Evolutionary conservation across 1,140 invertebrate genomes (phyloP).

Genomic region (Batillaria attramentaria): DNA sequence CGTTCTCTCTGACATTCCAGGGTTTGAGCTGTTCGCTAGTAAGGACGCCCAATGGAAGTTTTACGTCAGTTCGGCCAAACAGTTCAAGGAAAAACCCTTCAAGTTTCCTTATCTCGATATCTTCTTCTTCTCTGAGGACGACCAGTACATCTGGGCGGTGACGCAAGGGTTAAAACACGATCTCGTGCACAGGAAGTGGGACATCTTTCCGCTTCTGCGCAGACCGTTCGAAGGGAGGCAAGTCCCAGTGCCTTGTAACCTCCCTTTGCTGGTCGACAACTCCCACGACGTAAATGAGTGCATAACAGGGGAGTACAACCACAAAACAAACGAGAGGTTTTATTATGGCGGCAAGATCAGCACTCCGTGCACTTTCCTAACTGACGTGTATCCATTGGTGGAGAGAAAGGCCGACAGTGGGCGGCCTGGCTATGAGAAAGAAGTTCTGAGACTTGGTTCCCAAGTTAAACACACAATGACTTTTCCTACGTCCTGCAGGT

Average conservation of each 20-base stretch:
- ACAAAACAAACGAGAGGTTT: constrained; percentile 44
- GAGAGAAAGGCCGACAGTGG: neutral
- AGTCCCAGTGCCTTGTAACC: constrained; percentile 56
- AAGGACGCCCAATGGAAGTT: constrained; percentile 58
- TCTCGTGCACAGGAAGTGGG: constrained; percentile 49
- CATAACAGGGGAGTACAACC: constrained; percentile 47
- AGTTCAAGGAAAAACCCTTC: constrained; percentile 42
- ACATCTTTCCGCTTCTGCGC: constrained; percentile 57
- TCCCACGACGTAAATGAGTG: constrained; percentile 50
- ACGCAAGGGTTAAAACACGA: constrained; percentile 44
- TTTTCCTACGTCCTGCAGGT: neutral
- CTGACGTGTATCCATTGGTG: constrained; percentile 47
- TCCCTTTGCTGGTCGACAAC: constrained; percentile 40
- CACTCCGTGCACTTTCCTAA: constrained; percentile 37
- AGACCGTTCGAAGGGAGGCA: constrained; percentile 52
- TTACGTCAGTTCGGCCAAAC: constrained; percentile 34
- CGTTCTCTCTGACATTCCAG: constrained; percentile 38
- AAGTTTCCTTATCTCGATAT: constrained; percentile 65
- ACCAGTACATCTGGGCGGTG: constrained; percentile 62
- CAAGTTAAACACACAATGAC: neutral
- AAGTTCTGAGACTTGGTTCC: neutral
- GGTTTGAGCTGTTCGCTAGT: constrained; percentile 38
- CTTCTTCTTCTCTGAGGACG: constrained; percentile 63
- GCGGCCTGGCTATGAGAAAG: neutral
- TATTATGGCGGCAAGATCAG: neutral